These are phyloP conservation scores for Tachina fera DNA, from an alignment of 2,888 invertebrate species.

Conservation along the genomic window DNA sequence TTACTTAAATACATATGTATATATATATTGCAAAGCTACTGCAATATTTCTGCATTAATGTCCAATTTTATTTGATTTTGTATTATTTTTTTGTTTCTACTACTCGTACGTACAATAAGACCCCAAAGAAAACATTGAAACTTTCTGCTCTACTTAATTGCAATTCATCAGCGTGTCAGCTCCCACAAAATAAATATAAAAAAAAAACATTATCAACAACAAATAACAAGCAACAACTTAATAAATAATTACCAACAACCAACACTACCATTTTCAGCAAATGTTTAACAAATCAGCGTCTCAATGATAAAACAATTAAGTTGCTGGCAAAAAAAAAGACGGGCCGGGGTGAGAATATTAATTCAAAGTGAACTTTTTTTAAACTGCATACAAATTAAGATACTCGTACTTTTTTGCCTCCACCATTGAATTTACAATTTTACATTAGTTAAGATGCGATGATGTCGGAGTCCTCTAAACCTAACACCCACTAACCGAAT, in stretches of 20 bases:
- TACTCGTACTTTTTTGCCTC: too few relatives aligned
- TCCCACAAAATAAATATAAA: not conserved
- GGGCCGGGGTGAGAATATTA: not conserved
- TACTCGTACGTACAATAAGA: not conserved
- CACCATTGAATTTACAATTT: not conserved
- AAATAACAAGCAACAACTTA: constrained; percentile 42
- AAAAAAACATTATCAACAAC: constrained; percentile 38
- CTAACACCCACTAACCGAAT: constrained; percentile 67
- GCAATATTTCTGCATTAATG: constrained; percentile 21
- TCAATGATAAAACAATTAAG: constrained; percentile 46
- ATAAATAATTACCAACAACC: constrained; percentile 51
- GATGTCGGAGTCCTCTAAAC: constrained; percentile 65
- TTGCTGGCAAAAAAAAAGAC: not conserved
- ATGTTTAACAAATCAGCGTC: constrained; percentile 49
- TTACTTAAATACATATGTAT: too few relatives aligned
- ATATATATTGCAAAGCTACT: constrained; percentile 10
- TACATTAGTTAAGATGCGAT: constrained; percentile 13
- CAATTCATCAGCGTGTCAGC: constrained; percentile 58
- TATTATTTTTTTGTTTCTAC: not conserved
- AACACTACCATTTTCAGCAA: constrained; percentile 20
- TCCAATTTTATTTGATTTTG: constrained; percentile 2
- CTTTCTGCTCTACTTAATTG: constrained; percentile 68
- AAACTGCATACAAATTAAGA: constrained; percentile 19
- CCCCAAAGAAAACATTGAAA: constrained; percentile 63
- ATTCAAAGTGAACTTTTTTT: constrained; percentile 4